Conservation (phyloP, 2,113 vertebrate genomes). For the Emydocephalus ijimae region DNA sequence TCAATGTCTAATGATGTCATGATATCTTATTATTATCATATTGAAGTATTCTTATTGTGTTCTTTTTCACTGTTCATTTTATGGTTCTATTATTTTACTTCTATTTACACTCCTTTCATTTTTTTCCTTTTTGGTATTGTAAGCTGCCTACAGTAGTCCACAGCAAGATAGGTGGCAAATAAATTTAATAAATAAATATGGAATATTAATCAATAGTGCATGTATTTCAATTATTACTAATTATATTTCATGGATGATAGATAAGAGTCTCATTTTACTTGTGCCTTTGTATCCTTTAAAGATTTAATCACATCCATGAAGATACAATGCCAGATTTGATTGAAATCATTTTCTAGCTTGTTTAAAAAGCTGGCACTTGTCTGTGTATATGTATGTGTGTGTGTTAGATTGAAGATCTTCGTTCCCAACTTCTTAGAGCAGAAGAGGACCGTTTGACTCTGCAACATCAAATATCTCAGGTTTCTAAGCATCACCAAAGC, state of each 20-base stretch:
- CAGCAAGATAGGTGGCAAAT: neutral
- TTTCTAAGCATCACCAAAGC: conserved; percentile 58
- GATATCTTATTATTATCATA: neutral
- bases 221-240: neutral
- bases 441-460: conserved; percentile 75
- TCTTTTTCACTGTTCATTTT: neutral
- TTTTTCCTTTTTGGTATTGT: neutral
- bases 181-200: neutral
- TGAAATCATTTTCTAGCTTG: conserved; percentile 10
- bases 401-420: conserved; percentile 84
- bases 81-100: neutral
- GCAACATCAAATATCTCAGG: conserved; percentile 71
- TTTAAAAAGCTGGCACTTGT: conserved; percentile 27
- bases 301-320: conserved; percentile 12
- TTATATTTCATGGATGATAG: neutral
- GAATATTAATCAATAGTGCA: neutral
- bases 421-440: conserved; percentile 75
- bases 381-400: neutral
- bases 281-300: conserved; percentile 10
- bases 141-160: neutral
- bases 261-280: neutral
- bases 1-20: neutral
- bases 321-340: neutral
- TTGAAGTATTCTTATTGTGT: neutral
- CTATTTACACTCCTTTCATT: neutral